Conservation (phyloP, 2,888 invertebrate species). For the Hypolimnas misippus region DNA sequence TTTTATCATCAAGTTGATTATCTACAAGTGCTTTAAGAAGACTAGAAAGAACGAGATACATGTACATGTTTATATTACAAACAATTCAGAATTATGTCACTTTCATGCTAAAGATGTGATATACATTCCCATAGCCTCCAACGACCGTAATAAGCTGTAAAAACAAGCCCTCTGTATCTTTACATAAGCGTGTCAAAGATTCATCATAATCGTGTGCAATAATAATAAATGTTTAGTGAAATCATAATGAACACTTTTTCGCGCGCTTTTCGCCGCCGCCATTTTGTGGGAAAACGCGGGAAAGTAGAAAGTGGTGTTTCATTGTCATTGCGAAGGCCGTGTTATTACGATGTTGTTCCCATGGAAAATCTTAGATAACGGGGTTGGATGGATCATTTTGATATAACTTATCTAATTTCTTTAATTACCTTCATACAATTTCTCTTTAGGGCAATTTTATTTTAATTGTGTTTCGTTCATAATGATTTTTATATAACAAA, state of each 20-base stretch:
- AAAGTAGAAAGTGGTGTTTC: conserved; percentile 77
- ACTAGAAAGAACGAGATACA: no score
- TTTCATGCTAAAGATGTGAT: conserved; percentile 1
- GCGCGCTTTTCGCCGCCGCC: conserved; percentile 52
- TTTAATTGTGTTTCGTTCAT: no score
- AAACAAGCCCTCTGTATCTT: background rate
- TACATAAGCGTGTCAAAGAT: conserved; percentile 13
- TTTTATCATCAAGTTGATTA: no score
- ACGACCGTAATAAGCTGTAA: background rate
- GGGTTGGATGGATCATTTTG: conserved; percentile 33
- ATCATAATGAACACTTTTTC: conserved; percentile 41
- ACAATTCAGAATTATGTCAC: conserved; percentile 2
- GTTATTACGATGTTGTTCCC: conserved; percentile 66
- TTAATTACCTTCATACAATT: conserved; percentile 12
- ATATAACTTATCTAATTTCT: conserved; percentile 36
- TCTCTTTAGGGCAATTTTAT: background rate
- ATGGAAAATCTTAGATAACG: conserved; percentile 60
- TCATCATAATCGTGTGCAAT: conserved; percentile 4
- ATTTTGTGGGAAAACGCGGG: conserved; percentile 69
- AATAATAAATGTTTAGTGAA: conserved; percentile 21
- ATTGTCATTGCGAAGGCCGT: conserved; percentile 77
- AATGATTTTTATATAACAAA: no score
- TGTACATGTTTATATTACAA: background rate
- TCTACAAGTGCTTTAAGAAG: no score
- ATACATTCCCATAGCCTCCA: background rate